Percentiles rank a stretch among this genome's conserved stretches.
phyloP scores from a whole-genome alignment of 2,888 invertebrate species.

The Pimpla rufipes region DNA sequence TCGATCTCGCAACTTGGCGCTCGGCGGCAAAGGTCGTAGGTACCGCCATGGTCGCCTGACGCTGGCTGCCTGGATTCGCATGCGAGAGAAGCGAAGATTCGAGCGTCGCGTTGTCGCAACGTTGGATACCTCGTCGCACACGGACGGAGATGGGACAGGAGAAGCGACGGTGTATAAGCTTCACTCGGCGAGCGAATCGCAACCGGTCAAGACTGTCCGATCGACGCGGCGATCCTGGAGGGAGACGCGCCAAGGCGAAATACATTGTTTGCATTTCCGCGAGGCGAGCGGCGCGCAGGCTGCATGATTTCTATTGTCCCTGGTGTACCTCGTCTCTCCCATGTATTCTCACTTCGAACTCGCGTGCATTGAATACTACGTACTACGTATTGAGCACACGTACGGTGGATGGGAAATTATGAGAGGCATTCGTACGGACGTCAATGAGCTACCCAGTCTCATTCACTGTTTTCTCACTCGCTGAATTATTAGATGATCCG shows the following conservation, averaged over 20 bases:
- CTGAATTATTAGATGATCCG: too few species aligned
- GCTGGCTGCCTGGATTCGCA: slow-evolving; percentile 29
- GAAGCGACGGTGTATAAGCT: background rate
- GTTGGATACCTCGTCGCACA: slow-evolving; percentile 18
- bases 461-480: background rate
- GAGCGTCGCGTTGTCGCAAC: slow-evolving; percentile 31
- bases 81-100: slow-evolving; percentile 20
- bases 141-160: too few species aligned
- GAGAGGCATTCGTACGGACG: slow-evolving; percentile 8
- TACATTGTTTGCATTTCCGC: slow-evolving; percentile 29
- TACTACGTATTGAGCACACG: background rate
- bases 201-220: slow-evolving; percentile 72
- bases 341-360: background rate
- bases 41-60: slow-evolving; percentile 22
- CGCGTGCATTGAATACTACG: background rate
- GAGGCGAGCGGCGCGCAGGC: background rate
- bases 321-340: background rate
- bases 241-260: background rate
- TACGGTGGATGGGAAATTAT: too few species aligned
- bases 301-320: background rate
- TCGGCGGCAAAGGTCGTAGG: slow-evolving; percentile 60
- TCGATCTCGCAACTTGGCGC: slow-evolving; percentile 64
- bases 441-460: background rate
- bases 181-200: slow-evolving; percentile 68
- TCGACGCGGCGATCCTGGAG: slow-evolving; percentile 34